A percentile compares a stretch with the other conserved stretches of the same genome.
Evolutionary conservation across 2,797 vertebrate genomes (phyloP).

Genomic region (Phoeniculus purpureus): DNA sequence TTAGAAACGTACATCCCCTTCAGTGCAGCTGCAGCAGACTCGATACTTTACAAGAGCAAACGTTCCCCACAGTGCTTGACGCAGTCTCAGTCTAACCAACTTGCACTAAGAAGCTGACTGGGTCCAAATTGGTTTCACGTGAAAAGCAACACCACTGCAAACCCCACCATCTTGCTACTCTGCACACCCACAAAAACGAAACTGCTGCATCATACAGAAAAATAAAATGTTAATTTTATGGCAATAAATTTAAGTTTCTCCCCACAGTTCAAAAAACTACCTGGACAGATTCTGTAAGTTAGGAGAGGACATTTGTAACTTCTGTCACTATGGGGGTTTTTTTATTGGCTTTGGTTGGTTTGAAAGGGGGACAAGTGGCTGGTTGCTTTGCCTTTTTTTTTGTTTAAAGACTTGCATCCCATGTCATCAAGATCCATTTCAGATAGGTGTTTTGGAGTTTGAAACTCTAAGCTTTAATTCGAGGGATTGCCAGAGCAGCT

Average conservation of each 20-base stretch:
- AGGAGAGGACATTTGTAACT: background rate
- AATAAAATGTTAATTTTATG: background rate
- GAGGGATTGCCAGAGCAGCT: background rate
- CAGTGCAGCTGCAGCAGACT: background rate
- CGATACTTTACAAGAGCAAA: background rate
- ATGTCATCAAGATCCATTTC: background rate
- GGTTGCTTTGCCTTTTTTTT: background rate
- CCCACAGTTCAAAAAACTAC: background rate
- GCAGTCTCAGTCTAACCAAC: background rate
- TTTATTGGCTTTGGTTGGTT: background rate
- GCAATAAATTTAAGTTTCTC: background rate
- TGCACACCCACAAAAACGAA: background rate
- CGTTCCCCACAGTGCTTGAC: background rate
- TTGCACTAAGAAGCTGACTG: background rate
- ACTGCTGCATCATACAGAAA: background rate
- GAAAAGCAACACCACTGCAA: background rate
- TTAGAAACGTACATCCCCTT: background rate
- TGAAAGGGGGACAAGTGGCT: background rate
- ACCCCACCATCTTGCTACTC: background rate
- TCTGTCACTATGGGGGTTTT: background rate
- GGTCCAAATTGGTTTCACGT: background rate
- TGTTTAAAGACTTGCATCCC: background rate
- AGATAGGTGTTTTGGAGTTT: background rate
- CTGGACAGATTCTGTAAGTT: background rate
- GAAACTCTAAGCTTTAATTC: constrained; percentile 12